A percentile compares a stretch with the other conserved stretches of the same genome.
phyloP scores from a whole-genome alignment of 2,888 invertebrate species.

The Argynnis bischoffii region DNA sequence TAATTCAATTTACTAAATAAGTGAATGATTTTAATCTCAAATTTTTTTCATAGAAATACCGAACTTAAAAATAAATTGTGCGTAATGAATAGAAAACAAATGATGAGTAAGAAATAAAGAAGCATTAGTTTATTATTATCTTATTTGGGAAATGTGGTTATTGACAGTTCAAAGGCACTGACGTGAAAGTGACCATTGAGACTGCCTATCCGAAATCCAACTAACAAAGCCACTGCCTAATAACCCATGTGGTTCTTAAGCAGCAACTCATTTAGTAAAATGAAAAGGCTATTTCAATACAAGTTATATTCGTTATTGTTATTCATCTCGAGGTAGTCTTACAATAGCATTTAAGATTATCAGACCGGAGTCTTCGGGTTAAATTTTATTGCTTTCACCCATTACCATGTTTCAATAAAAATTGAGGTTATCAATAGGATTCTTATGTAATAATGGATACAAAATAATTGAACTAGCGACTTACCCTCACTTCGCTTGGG shows the following conservation, averaged over 20 bases:
- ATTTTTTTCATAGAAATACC: neutral
- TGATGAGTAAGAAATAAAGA: slow-evolving; percentile 61
- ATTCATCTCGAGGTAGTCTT: slow-evolving; percentile 56
- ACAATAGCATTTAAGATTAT: slow-evolving; percentile 74
- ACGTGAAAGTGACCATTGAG: slow-evolving; percentile 70
- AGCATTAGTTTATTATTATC: slow-evolving; percentile 57
- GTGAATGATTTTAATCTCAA: too few relatives aligned
- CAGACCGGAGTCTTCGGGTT: slow-evolving; percentile 75
- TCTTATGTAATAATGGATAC: slow-evolving; percentile 9
- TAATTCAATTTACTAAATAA: too few relatives aligned
- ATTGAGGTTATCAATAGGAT: slow-evolving; percentile 55
- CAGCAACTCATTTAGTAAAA: slow-evolving; percentile 76
- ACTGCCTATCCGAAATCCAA: slow-evolving; percentile 51
- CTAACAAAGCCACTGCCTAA: slow-evolving; percentile 70
- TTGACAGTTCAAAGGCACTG: slow-evolving; percentile 67
- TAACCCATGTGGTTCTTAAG: slow-evolving; percentile 57
- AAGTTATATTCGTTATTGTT: slow-evolving; percentile 60
- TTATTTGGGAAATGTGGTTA: slow-evolving; percentile 61
- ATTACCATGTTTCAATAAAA: slow-evolving; percentile 65
- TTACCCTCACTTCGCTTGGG: neutral
- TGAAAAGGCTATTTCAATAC: slow-evolving; percentile 71
- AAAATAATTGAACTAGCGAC: neutral
- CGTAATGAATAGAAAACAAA: slow-evolving; percentile 40
- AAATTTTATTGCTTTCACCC: slow-evolving; percentile 72
- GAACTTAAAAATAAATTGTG: slow-evolving; percentile 34